Conservation (phyloP, 2,113 vertebrate genomes). For the Perca fluviatilis region DNA sequence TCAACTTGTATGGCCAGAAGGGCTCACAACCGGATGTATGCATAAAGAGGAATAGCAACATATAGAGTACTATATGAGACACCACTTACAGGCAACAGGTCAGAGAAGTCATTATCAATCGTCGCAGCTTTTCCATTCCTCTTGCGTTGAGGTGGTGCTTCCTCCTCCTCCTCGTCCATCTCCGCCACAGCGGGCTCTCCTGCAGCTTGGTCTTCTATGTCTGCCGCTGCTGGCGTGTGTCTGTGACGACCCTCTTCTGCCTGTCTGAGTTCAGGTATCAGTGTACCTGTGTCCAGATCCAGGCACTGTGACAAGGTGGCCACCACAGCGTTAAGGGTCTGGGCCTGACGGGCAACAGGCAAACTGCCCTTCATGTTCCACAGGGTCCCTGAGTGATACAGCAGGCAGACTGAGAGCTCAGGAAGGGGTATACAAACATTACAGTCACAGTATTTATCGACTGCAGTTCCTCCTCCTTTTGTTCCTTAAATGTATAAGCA, state of each 20-base stretch:
- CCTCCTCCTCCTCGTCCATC: constrained; percentile 80
- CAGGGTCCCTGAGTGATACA: constrained; percentile 75
- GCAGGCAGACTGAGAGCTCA: background rate
- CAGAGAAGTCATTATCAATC: constrained; percentile 86
- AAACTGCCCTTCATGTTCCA: constrained; percentile 94
- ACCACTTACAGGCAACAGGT: constrained; percentile 92
- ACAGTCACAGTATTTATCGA: background rate
- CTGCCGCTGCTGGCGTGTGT: constrained; percentile 23
- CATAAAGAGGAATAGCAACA: background rate
- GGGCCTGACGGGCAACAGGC: constrained; percentile 88
- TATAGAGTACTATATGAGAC: background rate
- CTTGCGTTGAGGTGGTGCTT: constrained; percentile 80
- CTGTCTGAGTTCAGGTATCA: constrained; percentile 86
- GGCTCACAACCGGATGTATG: background rate
- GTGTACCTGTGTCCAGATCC: constrained; percentile 84
- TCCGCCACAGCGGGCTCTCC: constrained; percentile 55
- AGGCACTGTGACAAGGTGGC: constrained; percentile 89
- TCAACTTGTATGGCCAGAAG: background rate
- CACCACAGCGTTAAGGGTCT: constrained; percentile 89
- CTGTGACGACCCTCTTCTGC: constrained; percentile 73
- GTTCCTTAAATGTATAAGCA: background rate
- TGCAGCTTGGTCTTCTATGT: constrained; percentile 37
- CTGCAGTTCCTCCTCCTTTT: no score
- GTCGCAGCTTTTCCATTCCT: constrained; percentile 73
- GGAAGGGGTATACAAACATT: background rate